A percentile compares a stretch with the other conserved stretches of the same genome.
phyloP scores from a whole-genome alignment of 2,797 vertebrate species.

The Coregonus sp. region DNA sequence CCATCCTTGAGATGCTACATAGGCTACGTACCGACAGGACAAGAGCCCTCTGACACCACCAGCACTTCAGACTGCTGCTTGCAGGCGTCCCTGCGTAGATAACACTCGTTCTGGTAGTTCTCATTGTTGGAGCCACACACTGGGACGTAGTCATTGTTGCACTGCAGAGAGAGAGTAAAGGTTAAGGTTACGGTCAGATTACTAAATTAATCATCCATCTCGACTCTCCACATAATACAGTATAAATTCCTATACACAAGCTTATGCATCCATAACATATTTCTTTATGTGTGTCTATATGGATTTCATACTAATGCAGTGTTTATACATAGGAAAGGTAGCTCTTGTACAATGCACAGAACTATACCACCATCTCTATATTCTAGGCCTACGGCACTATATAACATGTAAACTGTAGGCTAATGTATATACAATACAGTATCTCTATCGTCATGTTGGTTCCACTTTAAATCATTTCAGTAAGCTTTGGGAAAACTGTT shows the following conservation, averaged over 20 bases:
- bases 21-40: constrained; percentile 86
- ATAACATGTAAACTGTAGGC: too few species aligned
- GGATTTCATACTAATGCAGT: too few species aligned
- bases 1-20: constrained; percentile 3
- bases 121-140: constrained; percentile 98
- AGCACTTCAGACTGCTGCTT: constrained; percentile 98
- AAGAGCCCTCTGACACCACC: constrained; percentile 90
- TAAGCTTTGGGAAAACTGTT: too few species aligned
- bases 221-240: background rate
- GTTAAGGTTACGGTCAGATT: background rate
- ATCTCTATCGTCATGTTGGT: too few species aligned
- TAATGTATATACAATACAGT: too few species aligned
- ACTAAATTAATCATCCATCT: background rate
- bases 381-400: too few species aligned
- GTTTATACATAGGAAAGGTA: too few species aligned
- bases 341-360: too few species aligned
- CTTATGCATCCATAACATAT: background rate
- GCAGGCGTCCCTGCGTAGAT: constrained; percentile 93
- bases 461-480: too few species aligned
- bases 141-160: constrained; percentile 94
- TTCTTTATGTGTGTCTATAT: too few species aligned
- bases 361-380: too few species aligned
- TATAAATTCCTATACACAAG: background rate
- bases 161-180: constrained; percentile 70
- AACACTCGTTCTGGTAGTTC: constrained; percentile 97